These are phyloP conservation scores for Notechis scutatus DNA, from an alignment of 2,113 vertebrate species.

Conservation along the genomic window DNA sequence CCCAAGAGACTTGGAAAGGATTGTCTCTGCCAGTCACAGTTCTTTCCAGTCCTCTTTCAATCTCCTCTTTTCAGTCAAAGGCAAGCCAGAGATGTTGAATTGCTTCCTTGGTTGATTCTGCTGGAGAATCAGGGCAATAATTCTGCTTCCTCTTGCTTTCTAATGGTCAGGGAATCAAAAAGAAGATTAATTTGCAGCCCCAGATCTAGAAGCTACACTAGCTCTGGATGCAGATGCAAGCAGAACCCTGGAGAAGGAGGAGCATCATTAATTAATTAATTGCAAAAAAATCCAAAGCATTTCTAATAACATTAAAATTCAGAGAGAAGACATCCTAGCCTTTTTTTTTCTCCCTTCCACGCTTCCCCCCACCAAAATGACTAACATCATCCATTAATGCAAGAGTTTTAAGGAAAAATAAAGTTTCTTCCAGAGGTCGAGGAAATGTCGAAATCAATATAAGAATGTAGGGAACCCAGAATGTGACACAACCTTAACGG, in stretches of 20 bases:
- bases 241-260: not conserved
- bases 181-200: not conserved
- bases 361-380: conserved; percentile 17
- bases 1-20: not conserved
- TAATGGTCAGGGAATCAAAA: not conserved
- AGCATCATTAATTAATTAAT: not conserved
- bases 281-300: not conserved
- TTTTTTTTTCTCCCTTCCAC: not conserved
- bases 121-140: not conserved
- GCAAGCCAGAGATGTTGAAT: not conserved
- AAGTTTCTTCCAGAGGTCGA: conserved; percentile 67
- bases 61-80: not conserved
- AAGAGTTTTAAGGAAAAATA: conserved; percentile 51
- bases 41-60: not conserved
- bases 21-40: not conserved
- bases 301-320: not conserved
- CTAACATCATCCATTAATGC: conserved; percentile 12
- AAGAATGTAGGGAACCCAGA: conserved; percentile 66
- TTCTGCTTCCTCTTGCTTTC: not conserved
- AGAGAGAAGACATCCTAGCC: not conserved
- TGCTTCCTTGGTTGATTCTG: not conserved
- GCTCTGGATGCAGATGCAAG: not conserved
- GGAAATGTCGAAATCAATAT: conserved; percentile 73
- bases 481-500: conserved; percentile 73
- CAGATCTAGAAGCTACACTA: not conserved